Evolutionary conservation across 2,797 vertebrate species (phyloP).

Genomic region (Protosalanx chinensis): DNA sequence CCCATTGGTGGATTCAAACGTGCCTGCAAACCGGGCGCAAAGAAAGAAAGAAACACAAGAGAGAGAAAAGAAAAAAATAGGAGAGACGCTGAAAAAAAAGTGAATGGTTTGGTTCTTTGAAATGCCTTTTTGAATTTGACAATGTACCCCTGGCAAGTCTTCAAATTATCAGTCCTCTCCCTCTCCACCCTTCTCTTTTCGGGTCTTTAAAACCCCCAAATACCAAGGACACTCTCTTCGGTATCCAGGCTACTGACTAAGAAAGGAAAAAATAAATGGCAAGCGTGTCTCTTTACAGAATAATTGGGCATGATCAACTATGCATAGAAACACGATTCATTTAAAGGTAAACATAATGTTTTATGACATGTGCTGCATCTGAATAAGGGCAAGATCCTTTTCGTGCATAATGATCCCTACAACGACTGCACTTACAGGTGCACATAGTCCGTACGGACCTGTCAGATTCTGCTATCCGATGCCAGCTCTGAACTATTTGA

Average conservation of each 20-base stretch:
- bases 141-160: constrained; percentile 76
- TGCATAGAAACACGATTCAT: constrained; percentile 50
- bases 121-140: constrained; percentile 78
- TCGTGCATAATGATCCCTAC: constrained; percentile 10
- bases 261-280: constrained; percentile 54
- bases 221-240: constrained; percentile 61
- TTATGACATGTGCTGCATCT: constrained; percentile 24
- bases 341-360: constrained; percentile 55
- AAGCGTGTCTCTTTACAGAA: constrained; percentile 61
- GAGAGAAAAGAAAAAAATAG: constrained; percentile 52
- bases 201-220: constrained; percentile 71
- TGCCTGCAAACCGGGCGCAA: constrained; percentile 68
- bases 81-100: constrained; percentile 46
- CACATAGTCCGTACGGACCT: constrained; percentile 1
- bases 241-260: constrained; percentile 71
- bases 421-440: constrained; percentile 13
- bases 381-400: neutral
- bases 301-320: constrained; percentile 59
- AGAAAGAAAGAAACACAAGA: constrained; percentile 61
- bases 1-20: constrained; percentile 80
- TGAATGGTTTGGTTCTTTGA: constrained; percentile 75
- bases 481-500: neutral
- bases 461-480: neutral
- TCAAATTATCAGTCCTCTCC: constrained; percentile 71
- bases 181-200: constrained; percentile 60